Evolutionary conservation across 2,888 invertebrate genomes (phyloP), one percentile per base, ranked within the genome.

Genomic region (Ichneumoninae sp.): DNA sequence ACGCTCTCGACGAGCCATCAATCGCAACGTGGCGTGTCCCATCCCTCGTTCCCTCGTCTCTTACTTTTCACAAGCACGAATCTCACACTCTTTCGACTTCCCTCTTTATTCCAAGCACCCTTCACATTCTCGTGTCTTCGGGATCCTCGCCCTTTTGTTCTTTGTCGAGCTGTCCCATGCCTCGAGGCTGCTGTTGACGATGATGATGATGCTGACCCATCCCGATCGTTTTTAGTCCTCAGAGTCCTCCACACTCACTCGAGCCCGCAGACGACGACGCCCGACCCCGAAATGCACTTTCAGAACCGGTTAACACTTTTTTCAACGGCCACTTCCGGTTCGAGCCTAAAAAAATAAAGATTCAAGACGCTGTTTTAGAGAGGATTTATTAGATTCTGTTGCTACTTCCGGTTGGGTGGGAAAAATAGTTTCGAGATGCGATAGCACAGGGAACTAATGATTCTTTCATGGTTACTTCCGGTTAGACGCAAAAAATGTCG

Each of bases 111-210:
- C 50, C 50, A 71, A 33, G 36, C 74, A 63, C 50, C n/a, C 63
- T 66, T 79, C 82, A 79, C 74, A 78, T 75, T 65, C 82, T 79
- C 68, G 71, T 66, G 3, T 75, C 81, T 63, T 85, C 79, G 36
- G 75, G 40, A 74, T 85, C 82, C 50, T 82, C 79, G 26, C 71
- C 73, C 76, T 78, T 83, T 66, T 80, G 84, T 66, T 82, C 79
- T 66, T 85, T 76, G 16, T 73, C 85, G 50, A 85, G 74, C 30
- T 85, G 77, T 81, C 75, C 79, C 70, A 79, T 60, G 66, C 82
- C 75, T 63, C 82, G 79, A 44, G 75, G 78, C 60, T 78, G 77
- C 30, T 44, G 70, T 30, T 60, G 78, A 8, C 54, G 84, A 68
- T 54, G 47, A 74, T 22, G 70, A 60, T 63, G 74, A 47, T 65